Base-by-base conservation (phyloP, 2,113 vertebrate species). In the Colistium nudipinnis region DNA sequence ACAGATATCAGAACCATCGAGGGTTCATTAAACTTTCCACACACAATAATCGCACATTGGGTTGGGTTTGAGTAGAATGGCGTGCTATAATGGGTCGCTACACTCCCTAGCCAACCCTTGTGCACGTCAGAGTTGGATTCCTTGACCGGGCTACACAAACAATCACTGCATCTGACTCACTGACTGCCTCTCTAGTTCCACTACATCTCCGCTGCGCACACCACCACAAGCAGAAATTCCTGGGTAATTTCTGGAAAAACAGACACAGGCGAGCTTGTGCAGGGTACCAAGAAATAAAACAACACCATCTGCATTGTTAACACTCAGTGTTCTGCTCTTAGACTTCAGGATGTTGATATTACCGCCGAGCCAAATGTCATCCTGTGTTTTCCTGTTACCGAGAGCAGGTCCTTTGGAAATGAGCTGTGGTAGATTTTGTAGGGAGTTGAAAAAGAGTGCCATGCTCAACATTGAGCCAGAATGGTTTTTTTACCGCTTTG, bases 171-270 rank as follows among this genome's bases (percentile, higher is more conserved):
- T 74, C 62, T 81, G 63, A 72, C 57, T 81, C 67, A 72, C 41
- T 60, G 27, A 59, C 33, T 38, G 36, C 38, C 65, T 35, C 24
- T 5, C 38, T 16, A 45, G 36, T 36, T 53, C 41, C 27, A 63
- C 59, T 39, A 53, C 69, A 61, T 31, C 38, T 38, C 27, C 57
- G 30, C 69, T 31, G n/a, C 45, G 19, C 74, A 78, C 74, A 45
- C 19, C 11, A 12, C 48, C 52, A 62, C 59, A 38, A 3, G 49
- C 13, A 75, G 51, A 49, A 57, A 75, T 79, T 54, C 56, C 52
- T 60, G 4, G 0, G 51, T 78, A 62, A 59, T 70, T 82, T 75
- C 51, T 71, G 56, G 66, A 66, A 65, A 82, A 70, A 62, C 43
- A 78, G 54, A 59, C 27, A n/a, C 61, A 43, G 57, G 17, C 56